These are phyloP conservation scores for Anagyrus pseudococci DNA, from an alignment of 2,888 invertebrate species.

Conservation along the genomic window DNA sequence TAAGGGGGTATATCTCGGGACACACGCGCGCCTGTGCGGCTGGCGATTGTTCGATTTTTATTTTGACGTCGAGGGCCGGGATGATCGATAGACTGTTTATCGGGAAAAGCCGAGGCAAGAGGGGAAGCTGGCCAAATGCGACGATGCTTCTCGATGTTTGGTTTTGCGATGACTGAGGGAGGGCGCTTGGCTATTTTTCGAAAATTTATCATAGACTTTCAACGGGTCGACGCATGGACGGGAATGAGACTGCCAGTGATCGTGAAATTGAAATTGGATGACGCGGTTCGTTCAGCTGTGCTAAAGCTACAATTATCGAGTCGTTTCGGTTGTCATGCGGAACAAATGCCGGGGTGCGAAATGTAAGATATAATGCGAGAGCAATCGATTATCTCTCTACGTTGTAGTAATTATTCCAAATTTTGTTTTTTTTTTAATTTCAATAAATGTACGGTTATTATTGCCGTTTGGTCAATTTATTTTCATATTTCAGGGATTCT, in stretches of 20 bases:
- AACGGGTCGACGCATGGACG: background rate
- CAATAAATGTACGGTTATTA: no score
- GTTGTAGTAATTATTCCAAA: no score
- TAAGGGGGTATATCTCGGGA: background rate
- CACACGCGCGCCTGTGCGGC: no score
- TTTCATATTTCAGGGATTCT: background rate
- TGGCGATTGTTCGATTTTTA: constrained; percentile 22
- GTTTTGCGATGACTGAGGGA: background rate
- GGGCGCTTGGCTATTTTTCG: constrained; percentile 19
- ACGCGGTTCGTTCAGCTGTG: background rate
- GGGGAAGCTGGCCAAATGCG: background rate
- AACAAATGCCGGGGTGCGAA: no score
- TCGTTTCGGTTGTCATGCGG: no score
- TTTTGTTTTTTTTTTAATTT: no score
- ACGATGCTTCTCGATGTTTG: background rate
- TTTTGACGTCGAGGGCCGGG: background rate
- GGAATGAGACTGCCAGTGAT: constrained; percentile 9
- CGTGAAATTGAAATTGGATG: constrained; percentile 1
- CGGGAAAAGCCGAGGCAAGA: no score
- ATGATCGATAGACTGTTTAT: constrained; percentile 28
- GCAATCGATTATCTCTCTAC: no score
- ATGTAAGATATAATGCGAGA: no score
- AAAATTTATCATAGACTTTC: constrained; percentile 16
- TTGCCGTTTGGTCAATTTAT: no score
- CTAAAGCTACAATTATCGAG: background rate